Percentiles rank a stretch among this genome's conserved stretches.
Conservation (phyloP, 1,140 invertebrate genomes). For the Octopus bimaculoides region DNA sequence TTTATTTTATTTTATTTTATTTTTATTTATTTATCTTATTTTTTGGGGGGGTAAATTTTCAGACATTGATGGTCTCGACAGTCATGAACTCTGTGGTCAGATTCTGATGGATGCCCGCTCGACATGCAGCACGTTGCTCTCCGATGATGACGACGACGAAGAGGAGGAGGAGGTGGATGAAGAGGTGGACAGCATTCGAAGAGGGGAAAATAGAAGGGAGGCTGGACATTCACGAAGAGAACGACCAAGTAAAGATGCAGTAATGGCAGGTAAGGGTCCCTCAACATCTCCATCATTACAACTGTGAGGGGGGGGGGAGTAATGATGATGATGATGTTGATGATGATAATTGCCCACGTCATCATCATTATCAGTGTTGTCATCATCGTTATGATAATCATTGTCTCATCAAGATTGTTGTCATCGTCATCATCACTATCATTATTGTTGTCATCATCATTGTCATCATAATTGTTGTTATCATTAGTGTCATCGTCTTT, state of each 20-base stretch:
- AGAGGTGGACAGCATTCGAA: background rate
- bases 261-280: background rate
- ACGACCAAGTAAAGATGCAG: background rate
- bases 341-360: too few relatives aligned
- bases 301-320: too few relatives aligned
- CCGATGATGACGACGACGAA: slow-evolving; percentile 3
- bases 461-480: too few relatives aligned
- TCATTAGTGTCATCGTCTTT: too few relatives aligned
- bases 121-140: background rate
- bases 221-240: background rate
- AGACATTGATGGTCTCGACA: slow-evolving; percentile 82
- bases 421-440: too few relatives aligned
- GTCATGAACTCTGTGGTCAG: slow-evolving; percentile 67
- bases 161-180: background rate
- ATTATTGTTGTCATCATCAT: too few relatives aligned
- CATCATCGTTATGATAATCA: too few relatives aligned
- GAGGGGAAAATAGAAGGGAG: too few relatives aligned
- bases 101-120: slow-evolving; percentile 59
- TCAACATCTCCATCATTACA: too few relatives aligned
- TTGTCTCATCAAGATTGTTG: too few relatives aligned
- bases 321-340: too few relatives aligned
- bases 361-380: too few relatives aligned
- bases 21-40: background rate
- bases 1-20: background rate
- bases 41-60: slow-evolving; percentile 35